Conservation (phyloP, 2,888 invertebrate species). For the Tetragonisca angustula region DNA sequence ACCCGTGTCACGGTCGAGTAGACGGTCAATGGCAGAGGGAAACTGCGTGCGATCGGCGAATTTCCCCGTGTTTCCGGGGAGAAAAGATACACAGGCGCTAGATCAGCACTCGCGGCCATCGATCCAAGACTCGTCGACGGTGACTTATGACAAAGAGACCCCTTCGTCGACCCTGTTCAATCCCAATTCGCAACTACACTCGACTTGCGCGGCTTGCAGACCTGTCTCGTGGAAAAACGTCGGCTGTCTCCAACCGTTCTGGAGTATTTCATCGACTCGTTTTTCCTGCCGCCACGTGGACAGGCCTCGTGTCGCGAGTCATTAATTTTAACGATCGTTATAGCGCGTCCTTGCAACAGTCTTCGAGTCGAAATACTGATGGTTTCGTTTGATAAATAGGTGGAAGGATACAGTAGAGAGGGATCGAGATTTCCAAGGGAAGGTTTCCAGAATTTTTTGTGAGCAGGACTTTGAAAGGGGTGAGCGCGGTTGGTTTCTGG, state of each 20-base stretch:
- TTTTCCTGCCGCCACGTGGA: conserved; percentile 18
- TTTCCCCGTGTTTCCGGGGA: not conserved
- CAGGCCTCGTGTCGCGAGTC: conserved; percentile 35
- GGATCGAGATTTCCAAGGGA: not conserved
- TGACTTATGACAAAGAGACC: conserved; percentile 36
- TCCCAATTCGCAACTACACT: conserved; percentile 20
- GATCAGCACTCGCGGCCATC: conserved; percentile 30
- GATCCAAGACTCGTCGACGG: conserved; percentile 52
- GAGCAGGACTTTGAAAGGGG: too few relatives aligned
- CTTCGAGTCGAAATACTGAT: conserved; percentile 38
- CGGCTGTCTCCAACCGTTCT: not conserved
- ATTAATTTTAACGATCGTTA: conserved; percentile 67
- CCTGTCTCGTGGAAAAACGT: conserved; percentile 16
- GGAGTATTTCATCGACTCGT: conserved; percentile 26
- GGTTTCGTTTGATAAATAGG: conserved; percentile 38
- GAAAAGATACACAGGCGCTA: conserved; percentile 25
- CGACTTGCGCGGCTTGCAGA: conserved; percentile 21
- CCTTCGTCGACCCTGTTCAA: not conserved
- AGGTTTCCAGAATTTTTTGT: too few relatives aligned
- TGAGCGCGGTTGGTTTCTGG: too few relatives aligned
- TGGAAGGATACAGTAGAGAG: not conserved
- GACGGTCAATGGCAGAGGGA: conserved; percentile 25
- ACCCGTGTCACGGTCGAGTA: conserved; percentile 42
- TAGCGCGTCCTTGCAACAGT: conserved; percentile 24
- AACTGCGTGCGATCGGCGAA: conserved; percentile 6